phyloP scores from a whole-genome alignment of 2,797 vertebrate species.

The Novumbra hubbsi region DNA sequence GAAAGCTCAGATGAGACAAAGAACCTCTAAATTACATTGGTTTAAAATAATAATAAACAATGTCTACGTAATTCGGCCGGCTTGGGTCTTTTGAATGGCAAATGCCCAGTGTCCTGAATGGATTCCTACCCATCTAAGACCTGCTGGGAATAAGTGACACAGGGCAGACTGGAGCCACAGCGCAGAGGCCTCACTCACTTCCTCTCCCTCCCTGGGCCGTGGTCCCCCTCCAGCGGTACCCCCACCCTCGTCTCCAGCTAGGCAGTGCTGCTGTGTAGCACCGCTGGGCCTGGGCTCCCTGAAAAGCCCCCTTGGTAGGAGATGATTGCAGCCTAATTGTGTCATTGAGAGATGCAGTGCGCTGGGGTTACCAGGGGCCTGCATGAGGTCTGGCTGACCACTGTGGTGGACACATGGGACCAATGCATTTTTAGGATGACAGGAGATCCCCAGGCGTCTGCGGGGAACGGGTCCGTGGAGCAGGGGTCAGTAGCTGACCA shows the following conservation, averaged over 20 bases:
- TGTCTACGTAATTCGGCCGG: neutral
- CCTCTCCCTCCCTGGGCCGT: neutral
- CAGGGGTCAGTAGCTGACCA: neutral
- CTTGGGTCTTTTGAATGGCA: neutral
- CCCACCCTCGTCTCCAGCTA: constrained; percentile 60
- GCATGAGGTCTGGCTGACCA: constrained; percentile 53
- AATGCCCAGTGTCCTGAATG: neutral
- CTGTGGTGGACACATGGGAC: constrained; percentile 45
- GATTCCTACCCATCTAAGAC: neutral
- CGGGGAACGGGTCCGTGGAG: constrained; percentile 53
- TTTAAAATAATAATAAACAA: too few species aligned
- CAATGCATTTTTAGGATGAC: neutral
- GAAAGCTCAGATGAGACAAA: neutral
- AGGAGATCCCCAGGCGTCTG: neutral
- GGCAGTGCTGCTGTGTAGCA: constrained; percentile 84
- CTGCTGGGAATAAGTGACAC: constrained; percentile 32
- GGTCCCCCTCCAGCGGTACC: constrained; percentile 31
- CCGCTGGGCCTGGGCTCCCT: constrained; percentile 81
- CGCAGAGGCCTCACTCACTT: constrained; percentile 9
- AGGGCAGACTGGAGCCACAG: constrained; percentile 18
- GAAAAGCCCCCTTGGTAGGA: constrained; percentile 85
- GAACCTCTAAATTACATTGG: neutral
- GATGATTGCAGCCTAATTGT: constrained; percentile 94
- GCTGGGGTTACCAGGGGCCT: constrained; percentile 46
- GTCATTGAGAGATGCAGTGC: constrained; percentile 82